These are phyloP conservation scores for Aldabrachelys gigantea DNA, from an alignment of 2,113 vertebrate genomes.

Conservation along the genomic window DNA sequence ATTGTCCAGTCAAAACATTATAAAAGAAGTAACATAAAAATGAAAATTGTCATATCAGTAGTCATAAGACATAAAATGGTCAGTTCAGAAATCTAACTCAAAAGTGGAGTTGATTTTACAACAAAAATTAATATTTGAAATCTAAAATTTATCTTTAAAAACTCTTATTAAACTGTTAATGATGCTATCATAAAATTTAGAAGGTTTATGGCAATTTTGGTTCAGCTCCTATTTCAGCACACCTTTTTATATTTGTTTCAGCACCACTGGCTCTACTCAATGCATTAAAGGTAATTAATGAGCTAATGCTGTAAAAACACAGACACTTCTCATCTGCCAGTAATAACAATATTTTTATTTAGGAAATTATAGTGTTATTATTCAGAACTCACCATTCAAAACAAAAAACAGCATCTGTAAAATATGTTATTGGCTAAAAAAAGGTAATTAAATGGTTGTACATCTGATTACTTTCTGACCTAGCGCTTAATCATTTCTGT, in stretches of 20 bases:
- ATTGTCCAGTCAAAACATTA: background rate
- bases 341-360: background rate
- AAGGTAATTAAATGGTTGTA: background rate
- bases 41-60: background rate
- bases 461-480: background rate
- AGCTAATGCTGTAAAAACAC: background rate
- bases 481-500: background rate
- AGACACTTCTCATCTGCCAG: background rate
- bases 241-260: background rate
- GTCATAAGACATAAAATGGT: background rate
- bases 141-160: background rate
- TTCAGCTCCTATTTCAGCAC: background rate
- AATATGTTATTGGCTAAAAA: background rate
- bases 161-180: background rate
- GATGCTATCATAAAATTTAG: background rate
- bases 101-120: background rate
- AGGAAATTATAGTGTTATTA: background rate
- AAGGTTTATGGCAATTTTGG: background rate
- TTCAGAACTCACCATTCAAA: background rate
- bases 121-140: background rate
- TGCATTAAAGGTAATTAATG: background rate
- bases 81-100: background rate
- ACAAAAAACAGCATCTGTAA: background rate
- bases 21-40: background rate
- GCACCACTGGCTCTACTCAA: background rate